These are phyloP conservation scores for Eulacestoma nigropectus DNA, from an alignment of 2,113 vertebrate species.

Conservation along the genomic window DNA sequence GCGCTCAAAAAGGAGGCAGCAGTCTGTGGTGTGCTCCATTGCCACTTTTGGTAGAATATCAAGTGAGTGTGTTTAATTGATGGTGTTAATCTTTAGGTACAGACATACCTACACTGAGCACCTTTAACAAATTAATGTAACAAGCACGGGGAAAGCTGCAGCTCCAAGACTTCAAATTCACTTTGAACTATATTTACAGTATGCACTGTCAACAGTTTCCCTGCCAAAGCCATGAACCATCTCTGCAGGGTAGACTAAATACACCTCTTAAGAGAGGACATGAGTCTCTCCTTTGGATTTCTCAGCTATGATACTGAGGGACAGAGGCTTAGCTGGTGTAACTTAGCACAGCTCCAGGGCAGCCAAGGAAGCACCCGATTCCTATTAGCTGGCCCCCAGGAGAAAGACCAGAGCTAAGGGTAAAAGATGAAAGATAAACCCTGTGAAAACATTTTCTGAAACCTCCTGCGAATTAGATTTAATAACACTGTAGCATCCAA, in stretches of 20 bases:
- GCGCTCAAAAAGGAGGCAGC: neutral
- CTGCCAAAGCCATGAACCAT: slow-evolving; percentile 30
- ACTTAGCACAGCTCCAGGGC: neutral
- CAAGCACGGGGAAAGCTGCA: neutral
- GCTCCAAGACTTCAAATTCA: neutral
- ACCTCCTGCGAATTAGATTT: neutral
- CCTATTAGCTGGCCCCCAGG: neutral
- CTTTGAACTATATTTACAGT: slow-evolving; percentile 21
- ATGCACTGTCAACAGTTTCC: slow-evolving; percentile 1
- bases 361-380: neutral
- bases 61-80: neutral
- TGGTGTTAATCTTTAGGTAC: neutral
- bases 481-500: neutral
- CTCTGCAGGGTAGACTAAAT: neutral
- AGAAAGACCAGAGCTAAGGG: neutral
- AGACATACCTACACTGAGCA: neutral
- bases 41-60: neutral
- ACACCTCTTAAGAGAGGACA: neutral
- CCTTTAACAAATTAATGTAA: neutral
- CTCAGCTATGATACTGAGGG: neutral
- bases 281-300: neutral
- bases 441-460: slow-evolving; percentile 25
- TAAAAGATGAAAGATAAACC: neutral
- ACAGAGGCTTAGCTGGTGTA: neutral
- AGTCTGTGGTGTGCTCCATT: neutral